A percentile compares a stretch with the other conserved stretches of the same genome.
Conservation (phyloP, 2,888 invertebrate species). For the Pedicia rivosa region DNA sequence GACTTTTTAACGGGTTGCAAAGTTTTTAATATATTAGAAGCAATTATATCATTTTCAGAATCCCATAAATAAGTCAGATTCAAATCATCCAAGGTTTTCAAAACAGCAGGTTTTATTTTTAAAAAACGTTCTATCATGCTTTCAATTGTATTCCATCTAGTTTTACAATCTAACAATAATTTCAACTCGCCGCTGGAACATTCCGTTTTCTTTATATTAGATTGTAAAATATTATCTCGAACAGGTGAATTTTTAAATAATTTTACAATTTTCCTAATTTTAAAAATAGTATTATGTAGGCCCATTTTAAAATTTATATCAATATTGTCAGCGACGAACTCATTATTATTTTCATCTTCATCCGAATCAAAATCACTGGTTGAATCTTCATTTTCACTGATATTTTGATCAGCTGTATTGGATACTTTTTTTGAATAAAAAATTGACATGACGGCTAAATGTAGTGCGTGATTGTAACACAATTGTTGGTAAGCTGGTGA, state of each 20-base stretch:
- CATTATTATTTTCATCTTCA: no score
- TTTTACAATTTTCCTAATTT: conserved; percentile 6
- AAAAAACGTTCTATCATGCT: conserved; percentile 4
- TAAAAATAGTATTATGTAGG: neutral
- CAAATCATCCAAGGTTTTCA: neutral
- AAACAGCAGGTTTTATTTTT: neutral
- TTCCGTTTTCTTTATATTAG: conserved; percentile 1
- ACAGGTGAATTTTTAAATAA: conserved; percentile 4
- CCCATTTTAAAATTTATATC: no score
- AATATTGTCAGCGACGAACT: no score
- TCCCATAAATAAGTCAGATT: conserved; percentile 2
- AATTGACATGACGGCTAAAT: neutral
- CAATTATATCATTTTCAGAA: neutral
- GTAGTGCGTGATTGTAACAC: conserved; percentile 6
- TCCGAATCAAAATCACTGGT: neutral
- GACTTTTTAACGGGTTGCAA: conserved; percentile 5
- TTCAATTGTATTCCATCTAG: conserved; percentile 5
- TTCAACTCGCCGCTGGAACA: conserved; percentile 1
- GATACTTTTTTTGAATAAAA: no score
- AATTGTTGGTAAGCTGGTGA: conserved; percentile 3
- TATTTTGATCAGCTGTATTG: neutral
- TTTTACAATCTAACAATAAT: conserved; percentile 5
- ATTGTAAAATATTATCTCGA: conserved; percentile 5
- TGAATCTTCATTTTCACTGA: neutral
- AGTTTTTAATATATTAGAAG: neutral